Evolutionary conservation across 2,888 invertebrate species (phyloP), one percentile per base, ranked within the genome.

Genomic region (Watsonalla cultraria): DNA sequence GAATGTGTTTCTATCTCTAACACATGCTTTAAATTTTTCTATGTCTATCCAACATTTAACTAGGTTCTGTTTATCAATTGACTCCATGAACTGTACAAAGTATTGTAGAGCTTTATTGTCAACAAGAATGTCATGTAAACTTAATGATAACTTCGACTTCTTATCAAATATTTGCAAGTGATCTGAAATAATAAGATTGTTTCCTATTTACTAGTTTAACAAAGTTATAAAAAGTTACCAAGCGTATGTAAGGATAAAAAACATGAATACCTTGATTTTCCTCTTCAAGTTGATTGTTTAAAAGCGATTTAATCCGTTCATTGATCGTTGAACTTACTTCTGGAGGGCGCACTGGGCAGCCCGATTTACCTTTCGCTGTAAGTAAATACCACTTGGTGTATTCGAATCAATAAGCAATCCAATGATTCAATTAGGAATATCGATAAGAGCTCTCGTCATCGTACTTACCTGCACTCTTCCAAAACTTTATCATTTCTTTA

Each of bases 31-130:
- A 68, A 95, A 94, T 66, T 93, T 92, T 72, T 96, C 94, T 47
- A 95, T 92, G 70, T 96, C 96, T 61, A 96, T 78, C 93, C 94
- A 96, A 79, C 96, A 95, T 78, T 94, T 94, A 0, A 96, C 92
- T 39, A 94, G 86, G 15, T 92, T 82, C 54, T 94, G 82, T 53
- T 93, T 93, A 55, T 93, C 93, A 61, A 93, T 92, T n/a, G 93
- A 91, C 72, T 97, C 96, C 93, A 98, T 93, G 82, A 94, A 98
- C 72, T 97, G 96, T 54, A 96, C 92, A 78, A 98, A 96, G 82
- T 96, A 96, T 49, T 94, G 94, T 34, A 97, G 88, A 54, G 96
- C 96, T 76, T 94, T 94, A 76, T 95, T 95, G 81, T 97, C 96
- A 34, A 92, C 84, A 13, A 98, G 90, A 62, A 96, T 93, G 71